Conservation (phyloP, 2,888 invertebrate genomes). For the Anticlea derivata region DNA sequence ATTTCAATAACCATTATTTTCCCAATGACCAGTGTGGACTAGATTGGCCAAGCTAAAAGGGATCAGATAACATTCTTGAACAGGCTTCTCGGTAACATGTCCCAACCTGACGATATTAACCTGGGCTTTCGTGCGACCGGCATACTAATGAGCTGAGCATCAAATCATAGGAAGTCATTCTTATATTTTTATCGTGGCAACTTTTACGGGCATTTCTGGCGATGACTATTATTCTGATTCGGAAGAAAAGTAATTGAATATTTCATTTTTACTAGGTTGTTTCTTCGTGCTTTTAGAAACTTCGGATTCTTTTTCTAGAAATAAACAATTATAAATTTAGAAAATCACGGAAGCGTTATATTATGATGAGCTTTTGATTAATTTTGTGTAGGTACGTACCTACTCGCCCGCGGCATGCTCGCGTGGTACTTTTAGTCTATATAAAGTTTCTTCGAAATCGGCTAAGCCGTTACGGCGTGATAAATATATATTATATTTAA, state of each 20-base stretch:
- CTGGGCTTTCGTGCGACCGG: constrained; percentile 17
- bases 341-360: too few species aligned
- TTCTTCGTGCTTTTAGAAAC: too few species aligned
- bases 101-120: constrained; percentile 29
- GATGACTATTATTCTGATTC: neutral
- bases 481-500: too few species aligned
- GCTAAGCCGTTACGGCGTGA: too few species aligned
- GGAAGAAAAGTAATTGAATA: too few species aligned
- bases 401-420: too few species aligned
- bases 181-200: constrained; percentile 15
- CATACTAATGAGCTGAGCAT: constrained; percentile 29
- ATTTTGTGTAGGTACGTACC: too few species aligned
- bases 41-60: constrained; percentile 25
- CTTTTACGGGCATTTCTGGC: constrained; percentile 14
- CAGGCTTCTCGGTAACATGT: constrained; percentile 30
- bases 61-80: constrained; percentile 29
- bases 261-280: neutral
- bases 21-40: constrained; percentile 7
- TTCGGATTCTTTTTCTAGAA: too few species aligned
- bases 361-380: too few species aligned
- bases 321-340: too few species aligned
- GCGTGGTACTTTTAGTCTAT: too few species aligned
- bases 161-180: constrained; percentile 21
- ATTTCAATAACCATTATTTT: constrained; percentile 14
- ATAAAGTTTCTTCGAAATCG: too few species aligned